Percentiles rank a stretch among this genome's conserved stretches.
Conservation (phyloP, 2,797 vertebrate species). For the Falco naumanni region DNA sequence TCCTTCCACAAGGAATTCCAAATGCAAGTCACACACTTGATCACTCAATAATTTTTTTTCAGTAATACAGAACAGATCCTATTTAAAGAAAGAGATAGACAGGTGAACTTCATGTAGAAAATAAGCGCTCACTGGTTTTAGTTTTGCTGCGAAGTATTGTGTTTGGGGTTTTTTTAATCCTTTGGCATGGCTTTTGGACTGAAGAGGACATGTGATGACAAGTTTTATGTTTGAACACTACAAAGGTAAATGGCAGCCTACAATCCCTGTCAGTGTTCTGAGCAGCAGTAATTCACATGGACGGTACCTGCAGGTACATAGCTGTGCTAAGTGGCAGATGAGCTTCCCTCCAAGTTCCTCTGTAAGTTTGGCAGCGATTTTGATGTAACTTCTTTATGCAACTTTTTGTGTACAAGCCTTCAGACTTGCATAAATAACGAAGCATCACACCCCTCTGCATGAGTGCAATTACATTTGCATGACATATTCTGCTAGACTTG, state of each 20-base stretch:
- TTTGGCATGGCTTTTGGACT: not conserved
- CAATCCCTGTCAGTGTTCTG: not conserved
- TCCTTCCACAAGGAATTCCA: constrained; percentile 19
- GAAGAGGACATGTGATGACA: not conserved
- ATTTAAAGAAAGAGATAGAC: not conserved
- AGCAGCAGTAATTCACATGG: not conserved
- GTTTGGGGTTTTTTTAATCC: not conserved
- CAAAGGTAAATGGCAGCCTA: not conserved
- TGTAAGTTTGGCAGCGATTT: not conserved
- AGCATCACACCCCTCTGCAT: not conserved
- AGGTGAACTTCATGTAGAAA: not conserved
- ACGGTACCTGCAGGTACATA: not conserved
- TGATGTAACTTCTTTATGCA: not conserved
- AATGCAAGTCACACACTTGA: not conserved
- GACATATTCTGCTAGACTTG: not conserved
- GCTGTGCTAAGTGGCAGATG: rapidly evolving
- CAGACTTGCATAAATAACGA: not conserved
- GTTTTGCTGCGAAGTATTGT: not conserved
- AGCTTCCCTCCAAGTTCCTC: not conserved
- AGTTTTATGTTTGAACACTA: not conserved
- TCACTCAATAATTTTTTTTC: not conserved
- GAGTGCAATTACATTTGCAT: not conserved
- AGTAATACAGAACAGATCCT: constrained; percentile 14
- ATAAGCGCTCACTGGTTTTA: not conserved
- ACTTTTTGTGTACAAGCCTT: not conserved